Evolutionary conservation across 2,888 invertebrate genomes (phyloP).

Genomic region (Eupithecia tripunctaria): DNA sequence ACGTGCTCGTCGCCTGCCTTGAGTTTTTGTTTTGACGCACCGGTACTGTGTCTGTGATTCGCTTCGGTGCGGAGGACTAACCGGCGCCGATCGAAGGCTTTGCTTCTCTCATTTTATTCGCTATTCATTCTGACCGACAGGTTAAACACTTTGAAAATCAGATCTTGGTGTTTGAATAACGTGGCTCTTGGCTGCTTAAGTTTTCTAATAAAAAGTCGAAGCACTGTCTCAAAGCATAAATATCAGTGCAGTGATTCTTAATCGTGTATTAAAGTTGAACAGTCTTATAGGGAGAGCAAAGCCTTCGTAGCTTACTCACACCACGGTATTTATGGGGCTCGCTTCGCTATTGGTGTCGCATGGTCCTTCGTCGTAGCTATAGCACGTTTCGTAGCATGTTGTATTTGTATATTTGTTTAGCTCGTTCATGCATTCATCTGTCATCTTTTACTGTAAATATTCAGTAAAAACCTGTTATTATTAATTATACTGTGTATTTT

Average conservation of each 20-base stretch:
- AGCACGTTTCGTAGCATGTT: slow-evolving; percentile 53
- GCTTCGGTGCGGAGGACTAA: slow-evolving; percentile 78
- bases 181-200: no score
- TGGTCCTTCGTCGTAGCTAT: slow-evolving; percentile 44
- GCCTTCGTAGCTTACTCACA: slow-evolving; percentile 63
- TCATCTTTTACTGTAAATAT: slow-evolving; percentile 37
- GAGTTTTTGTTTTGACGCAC: slow-evolving; percentile 83
- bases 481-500: slow-evolving; percentile 21
- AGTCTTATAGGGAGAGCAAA: slow-evolving; percentile 45
- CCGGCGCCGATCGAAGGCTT: slow-evolving; percentile 59
- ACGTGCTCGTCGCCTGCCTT: slow-evolving; percentile 83
- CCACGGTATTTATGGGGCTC: slow-evolving; percentile 65
- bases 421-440: slow-evolving; percentile 33
- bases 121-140: background rate
- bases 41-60: slow-evolving; percentile 79
- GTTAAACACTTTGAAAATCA: background rate
- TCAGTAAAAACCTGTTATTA: background rate
- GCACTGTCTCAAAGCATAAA: background rate
- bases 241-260: background rate
- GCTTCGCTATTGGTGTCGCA: slow-evolving; percentile 62
- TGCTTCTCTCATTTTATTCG: slow-evolving; percentile 45
- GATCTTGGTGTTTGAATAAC: background rate
- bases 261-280: background rate
- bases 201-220: no score
- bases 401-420: slow-evolving; percentile 31